Percentiles rank a stretch among this genome's conserved stretches.
phyloP scores from a whole-genome alignment of 2,888 invertebrate species.

The Leptothorax acervorum region DNA sequence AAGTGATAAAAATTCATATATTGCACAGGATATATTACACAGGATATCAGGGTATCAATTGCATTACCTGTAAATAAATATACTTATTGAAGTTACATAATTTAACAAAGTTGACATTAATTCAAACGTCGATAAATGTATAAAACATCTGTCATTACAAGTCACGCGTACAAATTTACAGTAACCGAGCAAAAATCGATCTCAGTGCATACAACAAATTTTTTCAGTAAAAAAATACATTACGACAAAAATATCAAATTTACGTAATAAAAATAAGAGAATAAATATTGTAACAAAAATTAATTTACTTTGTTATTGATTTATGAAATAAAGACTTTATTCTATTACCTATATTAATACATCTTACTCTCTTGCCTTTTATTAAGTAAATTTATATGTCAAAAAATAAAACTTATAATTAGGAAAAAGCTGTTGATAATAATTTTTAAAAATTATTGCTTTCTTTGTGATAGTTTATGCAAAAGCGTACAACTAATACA shows the following conservation, averaged over 20 bases:
- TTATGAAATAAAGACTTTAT: background rate
- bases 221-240: background rate
- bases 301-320: background rate
- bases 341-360: background rate
- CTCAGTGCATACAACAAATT: background rate
- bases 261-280: background rate
- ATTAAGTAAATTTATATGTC: background rate
- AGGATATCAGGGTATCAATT: background rate
- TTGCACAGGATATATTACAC: background rate
- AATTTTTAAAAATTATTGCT: background rate
- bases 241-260: background rate
- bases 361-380: conserved; percentile 11
- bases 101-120: background rate
- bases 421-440: background rate
- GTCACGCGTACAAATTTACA: background rate
- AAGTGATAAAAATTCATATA: no score
- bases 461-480: conserved; percentile 13
- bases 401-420: conserved; percentile 19
- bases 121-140: background rate
- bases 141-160: background rate
- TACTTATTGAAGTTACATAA: background rate
- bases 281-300: background rate
- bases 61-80: background rate
- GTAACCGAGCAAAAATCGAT: background rate
- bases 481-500: background rate